These are phyloP conservation scores for Didymodactylos carnosus DNA, from an alignment of 2,888 invertebrate genomes.

Conservation along the genomic window DNA sequence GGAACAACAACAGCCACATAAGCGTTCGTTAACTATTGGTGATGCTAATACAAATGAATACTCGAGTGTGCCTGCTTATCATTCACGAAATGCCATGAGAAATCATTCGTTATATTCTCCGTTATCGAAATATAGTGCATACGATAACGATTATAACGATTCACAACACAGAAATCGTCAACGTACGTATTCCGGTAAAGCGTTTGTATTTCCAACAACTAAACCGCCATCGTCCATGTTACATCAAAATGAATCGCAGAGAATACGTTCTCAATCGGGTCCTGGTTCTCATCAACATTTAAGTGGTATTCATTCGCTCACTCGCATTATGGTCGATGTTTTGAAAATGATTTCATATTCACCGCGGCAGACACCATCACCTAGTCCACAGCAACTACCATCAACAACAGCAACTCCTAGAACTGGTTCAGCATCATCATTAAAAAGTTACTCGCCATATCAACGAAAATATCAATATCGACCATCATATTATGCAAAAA, in stretches of 20 bases:
- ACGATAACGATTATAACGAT: not conserved
- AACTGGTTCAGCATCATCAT: not conserved
- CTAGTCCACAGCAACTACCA: not conserved
- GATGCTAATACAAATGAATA: no score
- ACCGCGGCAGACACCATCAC: not conserved
- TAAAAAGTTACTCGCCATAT: not conserved
- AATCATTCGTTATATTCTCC: not conserved
- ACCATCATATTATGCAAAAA: not conserved
- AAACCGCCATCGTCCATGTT: no score
- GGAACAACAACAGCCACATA: not conserved
- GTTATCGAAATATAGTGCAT: not conserved
- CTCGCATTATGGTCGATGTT: not conserved
- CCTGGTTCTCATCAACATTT: not conserved
- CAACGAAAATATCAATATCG: not conserved
- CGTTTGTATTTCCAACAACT: not conserved
- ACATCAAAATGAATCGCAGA: not conserved
- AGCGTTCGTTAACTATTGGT: no score
- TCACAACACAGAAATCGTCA: not conserved
- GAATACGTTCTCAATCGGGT: not conserved
- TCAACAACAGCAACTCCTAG: no score
- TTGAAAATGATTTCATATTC: not conserved
- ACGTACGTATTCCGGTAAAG: not conserved
- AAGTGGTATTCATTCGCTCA: not conserved
- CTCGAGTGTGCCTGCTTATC: not conserved
- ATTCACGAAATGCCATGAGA: not conserved